Evolutionary conservation across 2,113 vertebrate genomes (phyloP).

Genomic region (Oncorhynchus kisutch): DNA sequence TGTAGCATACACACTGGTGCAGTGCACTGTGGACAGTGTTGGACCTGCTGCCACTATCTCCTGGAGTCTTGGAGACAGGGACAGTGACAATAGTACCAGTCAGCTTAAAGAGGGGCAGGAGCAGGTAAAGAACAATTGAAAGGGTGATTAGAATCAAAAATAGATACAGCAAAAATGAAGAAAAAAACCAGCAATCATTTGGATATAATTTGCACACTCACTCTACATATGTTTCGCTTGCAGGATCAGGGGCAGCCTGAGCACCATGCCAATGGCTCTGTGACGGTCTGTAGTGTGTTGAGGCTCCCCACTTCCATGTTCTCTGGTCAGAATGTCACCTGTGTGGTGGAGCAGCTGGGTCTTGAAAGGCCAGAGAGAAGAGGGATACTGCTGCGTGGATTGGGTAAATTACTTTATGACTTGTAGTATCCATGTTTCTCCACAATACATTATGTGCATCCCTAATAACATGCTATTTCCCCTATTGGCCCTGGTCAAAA

Average conservation of each 20-base stretch:
- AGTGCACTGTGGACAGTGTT: conserved; percentile 57
- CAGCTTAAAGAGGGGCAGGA: neutral
- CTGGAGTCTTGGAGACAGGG: conserved; percentile 49
- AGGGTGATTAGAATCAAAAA: no score
- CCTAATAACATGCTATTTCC: neutral
- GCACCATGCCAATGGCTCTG: conserved; percentile 33
- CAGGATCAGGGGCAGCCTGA: neutral
- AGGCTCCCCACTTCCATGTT: conserved; percentile 49
- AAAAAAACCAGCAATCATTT: no score
- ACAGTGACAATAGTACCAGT: conserved; percentile 8
- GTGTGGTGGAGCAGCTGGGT: conserved; percentile 54
- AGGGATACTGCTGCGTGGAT: conserved; percentile 47
- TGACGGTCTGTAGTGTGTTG: conserved; percentile 35
- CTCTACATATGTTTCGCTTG: no score
- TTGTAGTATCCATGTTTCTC: no score
- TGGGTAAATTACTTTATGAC: conserved; percentile 43
- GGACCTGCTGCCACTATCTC: conserved; percentile 48
- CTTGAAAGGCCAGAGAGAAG: conserved; percentile 43
- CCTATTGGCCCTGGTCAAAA: no score
- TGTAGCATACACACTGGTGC: conserved; percentile 41
- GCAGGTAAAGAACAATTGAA: no score
- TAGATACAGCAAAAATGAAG: no score
- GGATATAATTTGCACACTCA: no score
- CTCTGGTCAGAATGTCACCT: conserved; percentile 63
- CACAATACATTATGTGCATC: neutral